These are phyloP conservation scores for Manacus vitellinus DNA, from an alignment of 2,113 vertebrate genomes.

Conservation along the genomic window DNA sequence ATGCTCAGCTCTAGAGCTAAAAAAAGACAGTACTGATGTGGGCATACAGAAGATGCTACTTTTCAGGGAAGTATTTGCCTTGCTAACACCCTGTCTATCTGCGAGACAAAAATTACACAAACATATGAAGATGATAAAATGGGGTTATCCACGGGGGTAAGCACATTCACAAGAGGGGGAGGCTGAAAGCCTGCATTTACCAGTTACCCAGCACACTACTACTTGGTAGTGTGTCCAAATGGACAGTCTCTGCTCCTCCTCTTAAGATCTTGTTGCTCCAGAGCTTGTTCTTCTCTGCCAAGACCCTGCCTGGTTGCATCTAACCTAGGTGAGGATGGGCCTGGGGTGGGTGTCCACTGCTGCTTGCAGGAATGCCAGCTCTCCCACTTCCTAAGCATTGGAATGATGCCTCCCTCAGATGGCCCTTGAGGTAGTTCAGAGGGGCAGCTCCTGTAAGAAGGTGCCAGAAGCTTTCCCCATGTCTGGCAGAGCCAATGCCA, in stretches of 20 bases:
- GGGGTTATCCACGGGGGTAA: constrained; percentile 51
- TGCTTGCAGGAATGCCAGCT: accelerated
- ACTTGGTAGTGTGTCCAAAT: not conserved
- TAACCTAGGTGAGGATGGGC: not conserved
- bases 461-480: not conserved
- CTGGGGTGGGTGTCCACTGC: not conserved
- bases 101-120: constrained; percentile 55
- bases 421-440: not conserved
- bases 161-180: constrained; percentile 48
- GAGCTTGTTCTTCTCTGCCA: not conserved
- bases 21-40: constrained; percentile 24
- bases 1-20: constrained; percentile 21
- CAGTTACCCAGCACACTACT: not conserved
- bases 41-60: constrained; percentile 52
- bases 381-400: not conserved
- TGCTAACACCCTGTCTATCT: constrained; percentile 63
- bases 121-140: constrained; percentile 40
- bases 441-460: not conserved
- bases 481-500: not conserved
- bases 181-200: constrained; percentile 35
- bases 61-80: constrained; percentile 50
- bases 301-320: not conserved
- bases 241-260: not conserved
- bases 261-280: not conserved
- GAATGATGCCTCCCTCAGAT: not conserved